Evolutionary conservation across 2,113 vertebrate genomes (phyloP), one percentile per base, ranked within the genome.

Genomic region (Semnornis frantzii): DNA sequence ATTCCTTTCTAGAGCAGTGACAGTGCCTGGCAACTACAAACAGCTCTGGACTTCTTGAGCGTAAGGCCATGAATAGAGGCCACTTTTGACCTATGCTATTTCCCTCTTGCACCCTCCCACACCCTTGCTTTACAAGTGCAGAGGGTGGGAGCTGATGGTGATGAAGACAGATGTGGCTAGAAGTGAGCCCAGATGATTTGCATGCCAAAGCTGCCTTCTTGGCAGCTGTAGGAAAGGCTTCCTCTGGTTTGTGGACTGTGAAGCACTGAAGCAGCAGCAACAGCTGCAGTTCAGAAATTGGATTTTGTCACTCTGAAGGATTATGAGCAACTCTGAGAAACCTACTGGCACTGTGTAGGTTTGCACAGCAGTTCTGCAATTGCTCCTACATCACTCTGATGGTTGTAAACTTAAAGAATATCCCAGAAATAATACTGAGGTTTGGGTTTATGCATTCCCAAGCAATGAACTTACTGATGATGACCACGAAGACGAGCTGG

Each of bases 1-100:
- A 58, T 78, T 37, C 31, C 88, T 86, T 85, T 84, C 59, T 57
- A 60, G 63, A 70, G 39, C 52, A 33, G 64, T 76, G 63, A 44
- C 81, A 82, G 66, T 1, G 27, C 70, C 33, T 31, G 30, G 33
- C 31, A 60, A 39, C 63, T 82, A n/a, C 46, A 87, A 87, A 79
- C 39, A 80, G 59, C 10, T 33, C 52, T 37, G 57, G 46, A 59
- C 31, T 42, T 82, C 30, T n/a, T 79, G 42, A 85, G 66, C 31
- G 7, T 16, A 63, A 80, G 44, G 37, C 14, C 10, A 5, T 30
- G 37, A 89, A 68, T 0, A 0, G 48, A 85, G 62, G 28, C 8
- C 81, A 57, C 0, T 39, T 88, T 84, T 82, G 19, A 14, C 24
- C 42, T 39, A 50, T 0, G 1, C 12, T 62, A 3, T 72, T 90